phyloP scores from a whole-genome alignment of 92 coral and sea anemone genomes.

The Porites cylindrica region DNA sequence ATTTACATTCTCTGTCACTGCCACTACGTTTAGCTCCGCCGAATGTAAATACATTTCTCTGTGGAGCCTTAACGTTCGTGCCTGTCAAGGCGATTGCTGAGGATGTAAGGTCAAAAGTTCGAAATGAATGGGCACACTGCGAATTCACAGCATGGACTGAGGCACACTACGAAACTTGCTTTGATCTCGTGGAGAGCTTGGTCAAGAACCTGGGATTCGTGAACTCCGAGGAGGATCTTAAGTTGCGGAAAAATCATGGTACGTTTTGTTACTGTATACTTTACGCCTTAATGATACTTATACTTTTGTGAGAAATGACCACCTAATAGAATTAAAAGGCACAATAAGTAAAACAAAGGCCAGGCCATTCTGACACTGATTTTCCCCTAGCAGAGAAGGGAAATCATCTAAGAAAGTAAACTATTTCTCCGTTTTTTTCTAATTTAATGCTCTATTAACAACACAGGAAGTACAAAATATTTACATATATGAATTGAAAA shows the following conservation, averaged over 20 bases:
- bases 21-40: too few relatives aligned
- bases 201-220: slow-evolving; percentile 20
- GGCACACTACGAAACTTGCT: slow-evolving; percentile 30
- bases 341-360: too few relatives aligned
- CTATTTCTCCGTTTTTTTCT: too few relatives aligned
- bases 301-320: neutral
- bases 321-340: too few relatives aligned
- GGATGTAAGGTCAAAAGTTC: slow-evolving; percentile 53
- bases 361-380: too few relatives aligned
- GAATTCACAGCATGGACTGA: slow-evolving; percentile 61
- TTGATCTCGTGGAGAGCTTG: slow-evolving; percentile 56
- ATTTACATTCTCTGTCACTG: too few relatives aligned
- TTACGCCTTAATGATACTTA: neutral
- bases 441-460: too few relatives aligned
- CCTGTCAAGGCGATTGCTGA: slow-evolving; percentile 26
- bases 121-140: slow-evolving; percentile 76
- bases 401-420: too few relatives aligned
- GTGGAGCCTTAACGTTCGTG: slow-evolving; percentile 47
- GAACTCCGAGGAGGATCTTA: slow-evolving; percentile 19
- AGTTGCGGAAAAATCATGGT: slow-evolving; percentile 38
- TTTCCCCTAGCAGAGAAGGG: too few relatives aligned
- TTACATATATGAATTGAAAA: too few relatives aligned
- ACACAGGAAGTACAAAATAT: too few relatives aligned
- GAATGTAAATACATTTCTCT: neutral
- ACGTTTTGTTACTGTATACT: neutral